Base-by-base conservation (phyloP, 2,888 invertebrate species). In the Apoda limacodes region DNA sequence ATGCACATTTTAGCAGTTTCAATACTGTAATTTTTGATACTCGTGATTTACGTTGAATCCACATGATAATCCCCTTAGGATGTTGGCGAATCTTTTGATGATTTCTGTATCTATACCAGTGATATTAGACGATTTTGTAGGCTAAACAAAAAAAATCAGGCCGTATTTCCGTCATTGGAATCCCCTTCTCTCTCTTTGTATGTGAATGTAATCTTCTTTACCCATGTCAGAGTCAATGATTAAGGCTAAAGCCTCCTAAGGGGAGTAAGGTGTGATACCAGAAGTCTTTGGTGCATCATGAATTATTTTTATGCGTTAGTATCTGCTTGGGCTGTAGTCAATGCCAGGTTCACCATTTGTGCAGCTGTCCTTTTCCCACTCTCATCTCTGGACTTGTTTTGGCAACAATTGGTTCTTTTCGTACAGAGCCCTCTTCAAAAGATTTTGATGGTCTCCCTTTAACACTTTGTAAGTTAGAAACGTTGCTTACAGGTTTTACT, bases 111-210 rank as follows among this genome's bases (percentile, higher is more conserved):
- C 24, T 28, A 35, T 6, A 6, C 30, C 31, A 27, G 30, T 31
- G 23, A 28, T 32, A 12, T 5, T 25, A 10, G 11, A 32, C 25
- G 28, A 27, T 22, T 22, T 28, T 21, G 11, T 22, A 30, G 28
- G 30, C 11, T 40, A 23, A 9, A n/a, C 22, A 32, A 43, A 38
- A 38, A 42, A 43, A 12, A 25, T 32, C 37, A 20, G 7, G 45
- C 42, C 1, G 40, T 45, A 22, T 43, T 45, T 3, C 41, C 42
- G 19, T 45, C 42, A 28, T 40, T 43, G 7, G 23, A 17, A 21
- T 41, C 40, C 3, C 40, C 45, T 25, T 14, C 13, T 14, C 25
- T 14, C 25, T 25, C 10, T 25, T 25, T 25, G 25, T n/a, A 5
- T n/a, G 10, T 25, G 25, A 25, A 25, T 25, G 13, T 25, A 25